Conservation (phyloP, 2,113 vertebrate genomes). For the Melanerpes aurifrons region DNA sequence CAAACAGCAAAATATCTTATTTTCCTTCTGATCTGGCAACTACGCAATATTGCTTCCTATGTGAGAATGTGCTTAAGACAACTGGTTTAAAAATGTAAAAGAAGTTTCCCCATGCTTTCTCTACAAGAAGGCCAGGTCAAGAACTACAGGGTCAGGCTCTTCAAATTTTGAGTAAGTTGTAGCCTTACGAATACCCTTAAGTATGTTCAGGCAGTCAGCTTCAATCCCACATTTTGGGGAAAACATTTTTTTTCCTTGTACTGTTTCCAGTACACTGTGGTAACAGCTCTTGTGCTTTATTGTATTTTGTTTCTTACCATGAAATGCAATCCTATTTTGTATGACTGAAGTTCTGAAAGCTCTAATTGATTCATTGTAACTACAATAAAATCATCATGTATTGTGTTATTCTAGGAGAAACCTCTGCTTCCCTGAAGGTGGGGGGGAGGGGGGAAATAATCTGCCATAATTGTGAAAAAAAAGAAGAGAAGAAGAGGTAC, state of each 20-base stretch:
- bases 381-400: background rate
- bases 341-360: constrained; percentile 15
- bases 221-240: background rate
- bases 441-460: background rate
- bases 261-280: background rate
- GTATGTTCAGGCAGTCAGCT: background rate
- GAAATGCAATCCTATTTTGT: constrained; percentile 1
- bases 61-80: fast-evolving
- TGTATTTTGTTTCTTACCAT: constrained; percentile 3
- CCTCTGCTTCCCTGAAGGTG: background rate
- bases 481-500: background rate
- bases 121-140: background rate
- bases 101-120: background rate
- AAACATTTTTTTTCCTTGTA: background rate
- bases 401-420: background rate
- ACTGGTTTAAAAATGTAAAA: background rate
- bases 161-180: background rate
- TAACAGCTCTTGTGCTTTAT: background rate
- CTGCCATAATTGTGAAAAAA: background rate
- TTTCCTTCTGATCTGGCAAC: constrained; percentile 1
- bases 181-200: background rate
- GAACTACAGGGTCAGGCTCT: background rate
- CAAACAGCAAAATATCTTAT: background rate
- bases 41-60: background rate
- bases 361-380: background rate